These are phyloP conservation scores for Pseudolaguvia tuberculata DNA, from an alignment of 2,113 vertebrate genomes.

Conservation along the genomic window DNA sequence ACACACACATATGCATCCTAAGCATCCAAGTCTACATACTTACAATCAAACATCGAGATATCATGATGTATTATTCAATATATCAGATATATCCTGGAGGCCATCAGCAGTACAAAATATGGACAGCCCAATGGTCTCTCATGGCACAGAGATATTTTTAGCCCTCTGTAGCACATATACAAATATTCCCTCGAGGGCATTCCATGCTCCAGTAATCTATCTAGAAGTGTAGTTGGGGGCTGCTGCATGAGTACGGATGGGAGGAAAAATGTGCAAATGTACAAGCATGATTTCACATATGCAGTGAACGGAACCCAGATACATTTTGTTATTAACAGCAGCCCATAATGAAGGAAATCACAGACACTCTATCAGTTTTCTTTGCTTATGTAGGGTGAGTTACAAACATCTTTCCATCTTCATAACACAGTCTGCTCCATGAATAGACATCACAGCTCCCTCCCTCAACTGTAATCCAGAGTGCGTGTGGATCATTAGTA, in stretches of 20 bases:
- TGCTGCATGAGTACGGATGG: background rate
- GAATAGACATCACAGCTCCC: background rate
- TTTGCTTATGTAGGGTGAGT: background rate
- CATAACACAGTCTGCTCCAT: background rate
- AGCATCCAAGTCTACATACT: background rate
- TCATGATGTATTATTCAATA: background rate
- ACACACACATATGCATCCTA: too few relatives aligned
- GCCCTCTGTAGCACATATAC: constrained; percentile 47
- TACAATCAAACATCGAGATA: background rate
- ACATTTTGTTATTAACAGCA: background rate
- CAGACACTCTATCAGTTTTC: too few relatives aligned
- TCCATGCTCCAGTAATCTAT: constrained; percentile 53
- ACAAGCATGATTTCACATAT: background rate
- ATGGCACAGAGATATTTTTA: constrained; percentile 48
- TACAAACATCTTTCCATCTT: background rate
- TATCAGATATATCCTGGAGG: background rate
- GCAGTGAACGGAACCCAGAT: background rate
- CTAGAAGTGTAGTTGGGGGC: constrained; percentile 17
- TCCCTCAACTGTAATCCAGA: background rate
- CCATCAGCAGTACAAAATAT: background rate
- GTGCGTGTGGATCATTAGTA: background rate
- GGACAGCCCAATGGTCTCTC: background rate
- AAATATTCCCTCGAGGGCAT: constrained; percentile 50
- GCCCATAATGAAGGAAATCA: background rate
- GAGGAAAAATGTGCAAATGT: background rate